phyloP scores from a whole-genome alignment of 1,140 invertebrate genomes.

The Wasmannia auropunctata region DNA sequence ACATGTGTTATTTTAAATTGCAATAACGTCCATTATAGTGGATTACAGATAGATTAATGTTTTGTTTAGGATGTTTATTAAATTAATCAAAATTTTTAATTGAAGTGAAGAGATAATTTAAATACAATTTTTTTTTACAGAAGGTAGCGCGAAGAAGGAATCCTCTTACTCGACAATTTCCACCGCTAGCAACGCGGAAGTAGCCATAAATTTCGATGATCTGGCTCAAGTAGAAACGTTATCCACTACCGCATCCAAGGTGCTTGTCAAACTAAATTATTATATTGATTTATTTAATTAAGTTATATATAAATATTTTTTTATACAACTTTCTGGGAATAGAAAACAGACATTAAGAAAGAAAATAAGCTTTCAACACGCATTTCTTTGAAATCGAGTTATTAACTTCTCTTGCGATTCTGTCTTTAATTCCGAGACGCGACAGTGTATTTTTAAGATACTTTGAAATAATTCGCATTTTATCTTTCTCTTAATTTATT shows the following conservation, averaged over 20 bases:
- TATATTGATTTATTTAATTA: not conserved
- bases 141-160: conserved; percentile 61
- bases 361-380: not conserved
- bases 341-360: not conserved
- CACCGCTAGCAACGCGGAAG: conserved; percentile 76
- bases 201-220: conserved; percentile 82
- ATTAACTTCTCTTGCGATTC: not conserved
- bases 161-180: conserved; percentile 65
- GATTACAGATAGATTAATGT: not conserved
- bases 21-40: not conserved
- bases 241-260: conserved; percentile 83
- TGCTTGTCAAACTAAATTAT: conserved; percentile 64
- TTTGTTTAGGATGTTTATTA: not conserved
- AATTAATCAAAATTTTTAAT: not conserved
- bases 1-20: not conserved
- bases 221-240: conserved; percentile 81
- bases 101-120: not conserved
- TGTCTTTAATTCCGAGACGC: not conserved
- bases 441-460: not conserved
- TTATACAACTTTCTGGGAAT: not conserved
- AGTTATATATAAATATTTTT: not conserved
- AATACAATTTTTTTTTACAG: conserved; percentile 57
- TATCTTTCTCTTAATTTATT: not conserved
- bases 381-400: not conserved
- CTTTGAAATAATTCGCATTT: not conserved